Evolutionary conservation across 2,888 invertebrate genomes (phyloP), one percentile per base, ranked within the genome.

Genomic region (Nemotelus nigrinus): DNA sequence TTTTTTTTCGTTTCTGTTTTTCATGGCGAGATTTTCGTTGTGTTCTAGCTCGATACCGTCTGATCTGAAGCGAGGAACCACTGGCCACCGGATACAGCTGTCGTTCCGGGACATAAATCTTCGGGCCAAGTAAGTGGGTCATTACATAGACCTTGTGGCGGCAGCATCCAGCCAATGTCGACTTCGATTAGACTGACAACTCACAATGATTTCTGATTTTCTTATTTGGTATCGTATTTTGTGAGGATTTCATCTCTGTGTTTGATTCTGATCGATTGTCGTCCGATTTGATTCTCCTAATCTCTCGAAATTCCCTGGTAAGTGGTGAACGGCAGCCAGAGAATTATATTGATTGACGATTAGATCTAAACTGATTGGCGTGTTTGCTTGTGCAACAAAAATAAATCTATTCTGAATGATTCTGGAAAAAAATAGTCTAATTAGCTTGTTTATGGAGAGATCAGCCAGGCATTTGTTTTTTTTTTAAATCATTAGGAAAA

Each of bases 41-140:
- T 65, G 65, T 44, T 65, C 25, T 25, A 25, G 25, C 25, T 25
- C 25, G 25, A 25, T 1, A 25, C 25, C 1, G 25, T 25, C 25
- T 25, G 25, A 25, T 63, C 43, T 7, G 43, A 63, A 4, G 8
- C 47, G 47, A 60, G 8, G 2, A 39, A n/a, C n/a, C 39, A 57
- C 47, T 63, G 63, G 43, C 74, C 74, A 48, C 74, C 74, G 74
- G 74, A 74, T 74, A 74, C 48, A 63, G 47, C 60, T 60, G 74
- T 63, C 63, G 74, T 60, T 43, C 47, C 8, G 60, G 63, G 60
- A 60, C 74, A 74, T 74, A 74, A 74, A 74, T 74, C 74, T 74
- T 74, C 63, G 55, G 25, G 60, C 63, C 2, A 41, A 74, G 60
- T 60, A 74, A 74, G 48, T 74, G 74, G 74, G 74, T 74, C 74